Evolutionary conservation across 1,140 invertebrate species (phyloP), one percentile per base, ranked within the genome.

Genomic region (Drosophila busckii): DNA sequence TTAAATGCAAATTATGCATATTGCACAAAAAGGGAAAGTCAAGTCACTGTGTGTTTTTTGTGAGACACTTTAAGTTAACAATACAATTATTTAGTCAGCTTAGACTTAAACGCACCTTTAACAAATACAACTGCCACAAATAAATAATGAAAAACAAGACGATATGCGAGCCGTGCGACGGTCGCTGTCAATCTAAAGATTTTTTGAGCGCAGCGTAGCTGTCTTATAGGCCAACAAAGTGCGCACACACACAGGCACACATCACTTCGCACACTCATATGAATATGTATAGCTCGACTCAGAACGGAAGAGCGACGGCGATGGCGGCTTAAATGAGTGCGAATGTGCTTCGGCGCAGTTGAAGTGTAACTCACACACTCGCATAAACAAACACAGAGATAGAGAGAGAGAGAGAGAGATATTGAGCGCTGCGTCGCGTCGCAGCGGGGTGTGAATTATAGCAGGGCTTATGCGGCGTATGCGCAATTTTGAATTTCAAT

Each of bases 161-260:
- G 60, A 75, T n/a, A 31, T 76, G 60, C 65, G 60, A 75, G 32
- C 70, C 42, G 70, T 55, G 26, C 54, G 64, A 26, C 65, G 64
- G 68, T 73, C 73, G 73, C 29, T 59, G 69, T 54, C 75, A 69
- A 69, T 80, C 75, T 80, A 56, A 80, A 69, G 75, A 60, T 69
- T 60, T 53, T 29, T 54, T 53, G 54, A 64, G 64, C 68, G 20
- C 25, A 46, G 32, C 49, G 63, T 63, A 73, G 71, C 46, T 64
- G 64, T 80, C 71, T 80, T 78, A 78, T 80, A 78, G 56, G 31
- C 52, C 56, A 13, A 29, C 13, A 25, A 31, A n/a, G 2, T 9
- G 31, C 22, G 16, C 45, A 12, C 26, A 32, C 9, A 23, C 22
- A 44, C 23, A 16, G 9, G 23, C 9, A 32, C 17, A 32, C n/a